A percentile compares a stretch with the other conserved stretches of the same genome.
Conservation (phyloP, 2,113 vertebrate species). For the Guaruba guarouba region DNA sequence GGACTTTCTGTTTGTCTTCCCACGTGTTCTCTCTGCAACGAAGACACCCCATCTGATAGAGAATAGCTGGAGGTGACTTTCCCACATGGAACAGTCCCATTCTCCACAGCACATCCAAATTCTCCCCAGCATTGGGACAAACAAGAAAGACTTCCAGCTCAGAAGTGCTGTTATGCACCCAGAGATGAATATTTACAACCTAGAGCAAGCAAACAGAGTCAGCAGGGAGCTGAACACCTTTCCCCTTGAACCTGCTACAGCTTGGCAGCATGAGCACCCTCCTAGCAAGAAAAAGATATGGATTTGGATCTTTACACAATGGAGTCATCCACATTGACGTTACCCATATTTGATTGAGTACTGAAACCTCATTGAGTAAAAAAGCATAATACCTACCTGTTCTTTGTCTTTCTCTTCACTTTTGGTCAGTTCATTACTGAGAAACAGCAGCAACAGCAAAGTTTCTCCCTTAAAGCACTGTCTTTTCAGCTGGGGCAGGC, state of each 20-base stretch:
- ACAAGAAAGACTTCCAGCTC: background rate
- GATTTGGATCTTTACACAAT: background rate
- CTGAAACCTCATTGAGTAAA: background rate
- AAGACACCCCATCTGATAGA: background rate
- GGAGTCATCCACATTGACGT: background rate
- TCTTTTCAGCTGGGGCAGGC: background rate
- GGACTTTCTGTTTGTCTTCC: constrained; percentile 33
- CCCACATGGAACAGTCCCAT: background rate
- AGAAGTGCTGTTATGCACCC: background rate
- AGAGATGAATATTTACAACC: background rate
- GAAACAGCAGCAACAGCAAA: background rate
- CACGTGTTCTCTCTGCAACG: background rate
- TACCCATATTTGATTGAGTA: background rate
- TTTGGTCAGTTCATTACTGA: background rate
- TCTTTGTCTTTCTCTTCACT: background rate
- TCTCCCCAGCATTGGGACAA: background rate
- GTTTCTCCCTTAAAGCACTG: background rate
- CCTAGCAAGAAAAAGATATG: background rate
- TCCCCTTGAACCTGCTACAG: background rate
- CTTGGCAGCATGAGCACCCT: background rate
- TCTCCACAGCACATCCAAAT: background rate
- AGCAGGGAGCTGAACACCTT: background rate
- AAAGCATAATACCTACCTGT: background rate
- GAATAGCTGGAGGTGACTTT: constrained; percentile 15
- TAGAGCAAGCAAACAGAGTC: background rate